phyloP scores from a whole-genome alignment of 2,797 vertebrate species.

The Ambastaia sidthimunki region DNA sequence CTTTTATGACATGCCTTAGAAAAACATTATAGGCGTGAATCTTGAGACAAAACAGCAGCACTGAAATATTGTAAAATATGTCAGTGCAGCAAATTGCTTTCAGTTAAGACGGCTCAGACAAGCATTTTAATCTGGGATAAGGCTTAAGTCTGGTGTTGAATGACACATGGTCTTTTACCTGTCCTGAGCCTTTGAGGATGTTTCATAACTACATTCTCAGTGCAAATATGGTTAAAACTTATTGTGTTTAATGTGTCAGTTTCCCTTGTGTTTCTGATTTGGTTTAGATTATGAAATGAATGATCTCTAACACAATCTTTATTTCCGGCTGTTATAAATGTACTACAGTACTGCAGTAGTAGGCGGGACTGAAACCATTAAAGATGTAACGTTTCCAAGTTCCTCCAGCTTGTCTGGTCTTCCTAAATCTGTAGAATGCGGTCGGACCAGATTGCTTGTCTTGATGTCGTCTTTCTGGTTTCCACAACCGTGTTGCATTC shows the following conservation, averaged over 20 bases:
- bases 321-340: slow-evolving; percentile 8
- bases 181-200: too few relatives aligned
- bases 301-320: not conserved
- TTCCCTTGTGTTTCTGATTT: not conserved
- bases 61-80: too few relatives aligned
- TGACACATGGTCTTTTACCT: too few relatives aligned
- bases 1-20: too few relatives aligned
- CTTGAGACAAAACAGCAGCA: too few relatives aligned
- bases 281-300: not conserved
- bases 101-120: too few relatives aligned
- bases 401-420: not conserved
- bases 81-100: too few relatives aligned
- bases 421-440: slow-evolving; percentile 45
- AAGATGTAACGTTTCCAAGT: slow-evolving; percentile 12
- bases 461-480: not conserved
- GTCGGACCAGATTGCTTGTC: slow-evolving; percentile 49
- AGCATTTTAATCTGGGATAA: too few relatives aligned
- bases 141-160: too few relatives aligned
- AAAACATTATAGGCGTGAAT: too few relatives aligned
- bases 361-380: not conserved
- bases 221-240: too few relatives aligned
- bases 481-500: not conserved
- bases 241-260: not conserved
- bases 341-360: not conserved
- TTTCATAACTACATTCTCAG: too few relatives aligned